These are phyloP conservation scores for Conomelus anceps DNA, from an alignment of 2,888 invertebrate species.

Conservation along the genomic window DNA sequence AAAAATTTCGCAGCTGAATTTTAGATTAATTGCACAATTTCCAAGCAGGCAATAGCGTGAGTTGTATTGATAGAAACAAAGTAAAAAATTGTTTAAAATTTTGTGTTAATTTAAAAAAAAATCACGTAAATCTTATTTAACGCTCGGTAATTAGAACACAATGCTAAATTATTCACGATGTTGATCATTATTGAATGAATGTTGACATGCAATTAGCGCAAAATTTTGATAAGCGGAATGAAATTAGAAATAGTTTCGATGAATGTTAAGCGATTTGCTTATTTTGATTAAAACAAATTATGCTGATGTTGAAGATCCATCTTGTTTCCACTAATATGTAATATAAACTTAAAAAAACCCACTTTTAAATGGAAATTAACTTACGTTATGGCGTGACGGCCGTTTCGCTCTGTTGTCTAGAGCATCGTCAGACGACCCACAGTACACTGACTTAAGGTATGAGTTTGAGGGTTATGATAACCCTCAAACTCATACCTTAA, in stretches of 20 bases:
- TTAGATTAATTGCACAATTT: background rate
- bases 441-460: no score
- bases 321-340: no score
- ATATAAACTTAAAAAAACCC: no score
- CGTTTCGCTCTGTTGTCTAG: no score
- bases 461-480: no score
- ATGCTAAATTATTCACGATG: background rate
- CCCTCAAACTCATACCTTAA: no score
- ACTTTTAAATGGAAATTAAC: no score
- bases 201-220: background rate
- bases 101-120: background rate
- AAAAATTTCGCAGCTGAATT: background rate
- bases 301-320: no score
- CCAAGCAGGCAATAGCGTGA: background rate
- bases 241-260: background rate
- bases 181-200: background rate
- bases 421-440: no score
- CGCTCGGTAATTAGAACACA: background rate
- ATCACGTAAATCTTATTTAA: background rate
- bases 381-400: no score
- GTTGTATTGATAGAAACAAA: no score
- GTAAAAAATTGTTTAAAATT: background rate
- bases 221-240: background rate
- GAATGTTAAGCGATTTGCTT: background rate
- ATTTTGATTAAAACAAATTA: no score